These are phyloP conservation scores for Papilio gigon DNA, from an alignment of 2,888 invertebrate genomes.

Conservation along the genomic window DNA sequence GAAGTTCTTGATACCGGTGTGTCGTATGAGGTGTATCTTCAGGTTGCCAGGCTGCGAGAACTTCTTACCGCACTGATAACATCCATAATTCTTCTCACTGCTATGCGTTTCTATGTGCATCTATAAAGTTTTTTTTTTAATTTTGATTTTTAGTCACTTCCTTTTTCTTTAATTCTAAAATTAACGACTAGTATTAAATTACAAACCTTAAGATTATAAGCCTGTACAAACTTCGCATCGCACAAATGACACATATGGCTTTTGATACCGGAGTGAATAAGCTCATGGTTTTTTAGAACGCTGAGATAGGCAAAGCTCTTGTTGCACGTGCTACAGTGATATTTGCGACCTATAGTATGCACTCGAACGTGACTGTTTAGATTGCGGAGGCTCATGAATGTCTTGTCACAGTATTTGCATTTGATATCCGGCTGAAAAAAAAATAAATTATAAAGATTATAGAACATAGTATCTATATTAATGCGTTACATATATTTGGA, in stretches of 20 bases:
- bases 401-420: conserved; percentile 74
- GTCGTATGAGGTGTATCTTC: conserved; percentile 75
- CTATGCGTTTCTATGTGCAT: conserved; percentile 86
- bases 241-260: conserved; percentile 87
- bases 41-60: conserved; percentile 83
- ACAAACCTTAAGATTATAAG: conserved; percentile 73
- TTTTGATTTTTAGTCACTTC: neutral
- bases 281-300: conserved; percentile 86
- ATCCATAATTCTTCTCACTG: conserved; percentile 87
- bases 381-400: conserved; percentile 81
- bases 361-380: conserved; percentile 83
- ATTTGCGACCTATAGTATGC: conserved; percentile 83
- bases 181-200: no score
- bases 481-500: no score
- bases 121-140: conserved; percentile 53
- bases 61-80: conserved; percentile 87
- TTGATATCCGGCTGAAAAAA: conserved; percentile 75
- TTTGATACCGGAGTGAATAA: conserved; percentile 86
- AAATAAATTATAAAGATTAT: no score
- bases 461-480: no score
- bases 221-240: conserved; percentile 80
- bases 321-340: conserved; percentile 83
- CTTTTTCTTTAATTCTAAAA: no score
- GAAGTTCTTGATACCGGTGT: conserved; percentile 75
- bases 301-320: conserved; percentile 86